These are phyloP conservation scores for Agrypnus murinus DNA, from an alignment of 2,888 invertebrate species.

Conservation along the genomic window DNA sequence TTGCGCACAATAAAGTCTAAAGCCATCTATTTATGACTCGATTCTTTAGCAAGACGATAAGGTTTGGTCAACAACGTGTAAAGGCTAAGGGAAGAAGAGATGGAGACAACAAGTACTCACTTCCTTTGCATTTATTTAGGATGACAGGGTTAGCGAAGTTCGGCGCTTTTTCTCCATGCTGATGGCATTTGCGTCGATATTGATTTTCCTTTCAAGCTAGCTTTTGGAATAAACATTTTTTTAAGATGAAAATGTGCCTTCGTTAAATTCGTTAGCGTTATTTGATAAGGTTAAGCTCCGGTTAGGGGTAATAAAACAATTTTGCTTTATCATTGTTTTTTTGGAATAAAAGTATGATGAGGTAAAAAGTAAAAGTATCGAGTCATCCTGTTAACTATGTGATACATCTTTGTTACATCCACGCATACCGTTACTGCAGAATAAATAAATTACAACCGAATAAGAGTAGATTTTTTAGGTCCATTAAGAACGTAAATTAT, in stretches of 20 bases:
- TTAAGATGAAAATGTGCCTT: neutral
- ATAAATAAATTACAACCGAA: neutral
- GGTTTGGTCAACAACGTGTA: slow-evolving; percentile 21
- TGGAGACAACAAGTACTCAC: slow-evolving; percentile 1
- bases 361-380: too few relatives aligned
- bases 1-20: slow-evolving; percentile 2
- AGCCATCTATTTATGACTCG: slow-evolving; percentile 10
- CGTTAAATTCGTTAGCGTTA: slow-evolving; percentile 8
- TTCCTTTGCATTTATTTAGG: slow-evolving; percentile 13
- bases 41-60: neutral
- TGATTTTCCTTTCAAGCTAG: slow-evolving; percentile 11
- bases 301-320: too few relatives aligned
- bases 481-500: slow-evolving; percentile 7
- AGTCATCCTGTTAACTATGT: too few relatives aligned
- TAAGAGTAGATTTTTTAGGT: neutral
- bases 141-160: slow-evolving; percentile 20
- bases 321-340: too few relatives aligned
- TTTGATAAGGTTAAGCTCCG: slow-evolving; percentile 3
- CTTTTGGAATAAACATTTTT: slow-evolving; percentile 6
- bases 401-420: too few relatives aligned
- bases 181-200: slow-evolving; percentile 4
- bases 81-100: slow-evolving; percentile 7
- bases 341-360: too few relatives aligned
- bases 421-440: neutral
- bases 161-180: slow-evolving; percentile 16